Percentiles rank a stretch among this genome's conserved stretches.
Evolutionary conservation across 2,888 invertebrate species (phyloP).

Genomic region (Pterobdella sp.): DNA sequence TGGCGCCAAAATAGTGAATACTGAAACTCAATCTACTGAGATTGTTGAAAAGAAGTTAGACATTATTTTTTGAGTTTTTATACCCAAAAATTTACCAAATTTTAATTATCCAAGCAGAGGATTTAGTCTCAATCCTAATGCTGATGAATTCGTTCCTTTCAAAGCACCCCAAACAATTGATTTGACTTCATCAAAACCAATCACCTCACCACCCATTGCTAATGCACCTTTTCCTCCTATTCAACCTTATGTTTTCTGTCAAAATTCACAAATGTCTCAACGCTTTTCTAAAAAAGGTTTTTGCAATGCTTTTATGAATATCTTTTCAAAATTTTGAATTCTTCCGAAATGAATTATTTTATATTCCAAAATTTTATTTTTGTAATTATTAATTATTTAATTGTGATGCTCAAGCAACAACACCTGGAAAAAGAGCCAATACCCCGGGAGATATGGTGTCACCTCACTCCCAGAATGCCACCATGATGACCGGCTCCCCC

Average conservation of each 20-base stretch:
- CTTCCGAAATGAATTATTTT: not conserved
- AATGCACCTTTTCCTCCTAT: not conserved
- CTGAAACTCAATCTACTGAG: not conserved
- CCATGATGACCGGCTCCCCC: constrained; percentile 18
- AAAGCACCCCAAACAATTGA: not conserved
- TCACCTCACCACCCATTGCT: constrained; percentile 1
- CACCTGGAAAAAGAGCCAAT: not conserved
- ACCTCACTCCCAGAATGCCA: constrained; percentile 22
- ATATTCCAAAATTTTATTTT: not conserved
- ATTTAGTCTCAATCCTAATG: constrained; percentile 23
- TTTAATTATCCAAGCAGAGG: not conserved
- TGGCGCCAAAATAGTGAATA: not conserved
- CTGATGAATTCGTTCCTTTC: constrained; percentile 22
- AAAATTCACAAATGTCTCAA: not conserved
- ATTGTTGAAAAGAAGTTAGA: not conserved
- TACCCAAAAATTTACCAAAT: not conserved
- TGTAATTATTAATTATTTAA: no score
- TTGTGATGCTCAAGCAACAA: no score
- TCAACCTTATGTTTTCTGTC: not conserved
- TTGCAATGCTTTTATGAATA: not conserved
- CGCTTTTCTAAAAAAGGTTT: not conserved
- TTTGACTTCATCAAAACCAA: constrained; percentile 11
- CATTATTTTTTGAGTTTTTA: not conserved
- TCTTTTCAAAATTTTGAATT: not conserved
- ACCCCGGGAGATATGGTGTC: constrained; percentile 11